Base-by-base conservation (phyloP, 2,113 vertebrate species). In the Gadus chalcogrammus region DNA sequence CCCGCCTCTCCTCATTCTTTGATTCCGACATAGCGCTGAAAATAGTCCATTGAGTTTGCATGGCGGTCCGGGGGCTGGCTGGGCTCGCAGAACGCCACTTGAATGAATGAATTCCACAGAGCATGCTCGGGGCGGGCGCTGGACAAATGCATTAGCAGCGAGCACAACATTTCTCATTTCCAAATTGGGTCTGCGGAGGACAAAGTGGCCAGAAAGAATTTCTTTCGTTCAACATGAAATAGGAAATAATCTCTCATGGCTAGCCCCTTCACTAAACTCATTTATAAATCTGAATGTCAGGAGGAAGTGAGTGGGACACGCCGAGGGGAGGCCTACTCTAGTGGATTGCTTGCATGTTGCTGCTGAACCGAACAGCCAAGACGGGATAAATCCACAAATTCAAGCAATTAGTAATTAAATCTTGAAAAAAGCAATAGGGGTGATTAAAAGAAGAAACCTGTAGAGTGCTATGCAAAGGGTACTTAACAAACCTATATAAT, bases 141-240 rank as follows among this genome's bases (percentile, higher is more conserved):
- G 81, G 83, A 82, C 77, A 88, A 88, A 89, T 86, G 76, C 82
- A 85, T 88, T 76, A 66, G 15, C 72, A 76, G 83, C 70, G 71
- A 78, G 58, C 73, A 88, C 82, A 88, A 82, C 85, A 88, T 89
- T 90, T 89, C 87, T 89, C 87, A 91, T 92, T 90, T 90, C 90
- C 90, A 91, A 92, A 92, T 89, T 91, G 89, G 89, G 90, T 88
- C 86, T 89, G 84, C 70, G 84, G 86, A 90, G 88, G 87, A 91
- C 85, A 88, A 83, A 86, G 85, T 78, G 84, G 81, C 87, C 69
- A 64, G 83, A 77, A 90, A 78, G 84, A 90, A 89, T 91, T 89
- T 88, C 77, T 78, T 88, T 84, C 77, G 64, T 82, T 85, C 83
- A 80, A 83, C 85, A 89, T 86, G 83, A 89, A 89, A 91, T 86